Evolutionary conservation across 2,888 invertebrate species (phyloP), one percentile per base, ranked within the genome.

Genomic region (Plagodis dolabraria): DNA sequence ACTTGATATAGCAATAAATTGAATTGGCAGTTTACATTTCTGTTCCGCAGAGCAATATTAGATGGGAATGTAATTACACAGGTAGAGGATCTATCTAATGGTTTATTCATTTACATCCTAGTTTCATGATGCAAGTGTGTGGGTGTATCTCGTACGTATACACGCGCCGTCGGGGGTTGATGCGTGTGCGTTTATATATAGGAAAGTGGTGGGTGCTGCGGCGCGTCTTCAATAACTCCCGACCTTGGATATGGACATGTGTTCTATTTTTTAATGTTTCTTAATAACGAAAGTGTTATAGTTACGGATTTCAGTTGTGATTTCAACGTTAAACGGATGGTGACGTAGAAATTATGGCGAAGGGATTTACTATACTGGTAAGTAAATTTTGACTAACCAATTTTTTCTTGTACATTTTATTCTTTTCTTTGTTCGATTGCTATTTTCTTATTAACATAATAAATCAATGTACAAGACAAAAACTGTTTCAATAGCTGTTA

Each of bases 131-230:
- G 36, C 43, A 6, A n/a, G 54, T 69, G 71, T 72, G 73, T 71
- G 73, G 34, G 73, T 68, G 67, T 61, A 35, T 60, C 57, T 55
- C 54, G 50, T 61, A 8, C 10, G 53, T 60, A n/a, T n/a, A 66
- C 64, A 66, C 60, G 65, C 63, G 65, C 64, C 57, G 65, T 65
- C 57, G 72, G 75, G 78, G 75, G 77, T 73, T 79, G 79, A 67
- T 74, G 12, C 12, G 84, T 87, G 86, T 86, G 89, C 70, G 87
- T 87, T 86, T 87, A 89, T 92, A 92, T 86, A 92, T 90, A 92
- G 83, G 82, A 84, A 77, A 80, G 87, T 83, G 82, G 77, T 85
- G 80, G 79, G 69, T 74, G 71, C 66, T 66, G 68, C 76, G 75
- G 68, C 65, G 74, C 82, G 86, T 89, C 87, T 89, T 90, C 80